phyloP scores from a whole-genome alignment of 2,113 vertebrate species.

The Calyptomena viridis region DNA sequence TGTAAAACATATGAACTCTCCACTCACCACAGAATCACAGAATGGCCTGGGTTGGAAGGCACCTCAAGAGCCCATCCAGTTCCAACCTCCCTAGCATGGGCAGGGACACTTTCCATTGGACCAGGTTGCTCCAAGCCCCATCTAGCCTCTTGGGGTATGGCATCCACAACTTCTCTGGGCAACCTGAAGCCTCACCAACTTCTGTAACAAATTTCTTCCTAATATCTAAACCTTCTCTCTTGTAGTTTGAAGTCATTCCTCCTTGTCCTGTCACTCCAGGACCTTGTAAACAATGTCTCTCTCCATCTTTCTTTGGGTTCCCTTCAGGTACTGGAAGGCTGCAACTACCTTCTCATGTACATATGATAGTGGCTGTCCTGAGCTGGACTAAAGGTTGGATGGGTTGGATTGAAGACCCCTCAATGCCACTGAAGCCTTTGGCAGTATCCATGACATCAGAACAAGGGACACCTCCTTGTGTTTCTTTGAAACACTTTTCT shows the following conservation, averaged over 20 bases:
- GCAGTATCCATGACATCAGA: not conserved
- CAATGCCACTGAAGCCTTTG: not conserved
- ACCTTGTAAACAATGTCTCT: not conserved
- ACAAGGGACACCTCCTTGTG: not conserved
- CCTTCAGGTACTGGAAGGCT: not conserved
- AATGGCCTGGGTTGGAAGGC: not conserved
- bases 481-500: not conserved
- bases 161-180: not conserved
- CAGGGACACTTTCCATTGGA: fast-evolving
- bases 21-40: not conserved
- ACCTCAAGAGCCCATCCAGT: not conserved
- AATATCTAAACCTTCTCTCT: not conserved
- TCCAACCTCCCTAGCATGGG: not conserved
- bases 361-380: not conserved
- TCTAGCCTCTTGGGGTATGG: not conserved
- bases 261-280: not conserved
- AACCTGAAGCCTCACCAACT: fast-evolving
- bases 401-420: not conserved
- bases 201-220: not conserved
- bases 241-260: not conserved
- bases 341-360: not conserved
- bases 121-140: fast-evolving
- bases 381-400: not conserved
- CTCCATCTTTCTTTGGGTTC: too few species aligned
- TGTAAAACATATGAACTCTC: not conserved